phyloP scores from a whole-genome alignment of 2,888 invertebrate genomes.

The Caenorhabditis angaria region DNA sequence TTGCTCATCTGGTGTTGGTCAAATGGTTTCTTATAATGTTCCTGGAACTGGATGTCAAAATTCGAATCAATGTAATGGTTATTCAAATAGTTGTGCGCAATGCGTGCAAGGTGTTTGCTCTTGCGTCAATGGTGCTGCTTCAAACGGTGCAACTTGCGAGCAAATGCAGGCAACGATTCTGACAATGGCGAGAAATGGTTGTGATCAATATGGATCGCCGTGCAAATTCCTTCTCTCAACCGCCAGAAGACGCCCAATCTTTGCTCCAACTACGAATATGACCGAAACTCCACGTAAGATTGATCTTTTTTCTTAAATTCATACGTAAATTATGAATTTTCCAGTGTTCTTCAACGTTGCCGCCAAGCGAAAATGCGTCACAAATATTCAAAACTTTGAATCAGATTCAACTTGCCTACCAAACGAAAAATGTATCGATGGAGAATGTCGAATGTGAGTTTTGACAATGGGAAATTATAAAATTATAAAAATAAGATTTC shows the following conservation, averaged over 20 bases:
- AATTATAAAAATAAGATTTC: not conserved
- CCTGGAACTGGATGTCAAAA: slow-evolving; percentile 63
- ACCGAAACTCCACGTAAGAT: slow-evolving; percentile 52
- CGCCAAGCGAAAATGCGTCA: slow-evolving; percentile 53
- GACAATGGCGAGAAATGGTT: slow-evolving; percentile 61
- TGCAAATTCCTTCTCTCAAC: slow-evolving; percentile 62
- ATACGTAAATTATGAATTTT: slow-evolving; percentile 9
- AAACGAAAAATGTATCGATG: slow-evolving; percentile 69
- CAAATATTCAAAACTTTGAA: slow-evolving; percentile 53
- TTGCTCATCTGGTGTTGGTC: slow-evolving; percentile 53
- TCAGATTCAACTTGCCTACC: slow-evolving; percentile 69
- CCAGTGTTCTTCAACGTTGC: slow-evolving; percentile 70
- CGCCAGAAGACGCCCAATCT: slow-evolving; percentile 64
- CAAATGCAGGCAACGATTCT: slow-evolving; percentile 53
- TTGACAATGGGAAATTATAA: not conserved
- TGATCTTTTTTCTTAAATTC: not conserved
- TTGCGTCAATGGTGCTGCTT: slow-evolving; percentile 58
- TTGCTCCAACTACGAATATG: slow-evolving; percentile 62
- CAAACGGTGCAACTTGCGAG: slow-evolving; percentile 63
- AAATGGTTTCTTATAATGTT: slow-evolving; percentile 46
- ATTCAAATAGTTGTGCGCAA: slow-evolving; percentile 51
- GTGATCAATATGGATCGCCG: slow-evolving; percentile 68
- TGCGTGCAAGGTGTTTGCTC: slow-evolving; percentile 63
- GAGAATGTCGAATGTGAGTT: slow-evolving; percentile 64
- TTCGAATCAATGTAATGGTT: slow-evolving; percentile 66